These are phyloP conservation scores for Furcifer pardalis DNA, from an alignment of 2,797 vertebrate species.

Conservation along the genomic window DNA sequence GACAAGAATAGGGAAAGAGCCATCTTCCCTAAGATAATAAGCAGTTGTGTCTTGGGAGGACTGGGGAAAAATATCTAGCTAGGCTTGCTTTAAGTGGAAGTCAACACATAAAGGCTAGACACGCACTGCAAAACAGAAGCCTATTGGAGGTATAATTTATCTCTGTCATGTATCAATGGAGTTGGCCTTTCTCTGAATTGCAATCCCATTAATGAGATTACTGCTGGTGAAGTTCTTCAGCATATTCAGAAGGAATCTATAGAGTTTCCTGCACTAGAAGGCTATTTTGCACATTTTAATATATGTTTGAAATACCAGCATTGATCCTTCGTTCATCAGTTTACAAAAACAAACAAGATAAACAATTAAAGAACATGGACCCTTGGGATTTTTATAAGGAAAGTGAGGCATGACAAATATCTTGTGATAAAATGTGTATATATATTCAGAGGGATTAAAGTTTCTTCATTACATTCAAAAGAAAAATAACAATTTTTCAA, in stretches of 20 bases:
- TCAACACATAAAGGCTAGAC: slow-evolving; percentile 63
- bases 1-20: background rate
- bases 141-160: slow-evolving; percentile 62
- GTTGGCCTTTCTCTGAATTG: slow-evolving; percentile 74
- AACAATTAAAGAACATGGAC: background rate
- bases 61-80: slow-evolving; percentile 49
- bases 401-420: slow-evolving; percentile 5
- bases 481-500: slow-evolving; percentile 6
- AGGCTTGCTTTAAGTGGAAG: slow-evolving; percentile 28
- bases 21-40: slow-evolving; percentile 18
- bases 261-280: background rate
- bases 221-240: slow-evolving; percentile 53
- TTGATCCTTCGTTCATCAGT: slow-evolving; percentile 59
- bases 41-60: background rate
- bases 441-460: slow-evolving; percentile 19
- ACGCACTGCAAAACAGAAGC: slow-evolving; percentile 41
- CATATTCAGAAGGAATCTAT: slow-evolving; percentile 47
- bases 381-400: slow-evolving; percentile 5
- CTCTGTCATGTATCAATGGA: slow-evolving; percentile 68
- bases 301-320: slow-evolving; percentile 45
- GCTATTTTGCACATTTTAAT: slow-evolving; percentile 46
- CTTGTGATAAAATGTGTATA: slow-evolving; percentile 1
- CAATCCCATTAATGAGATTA: slow-evolving; percentile 71
- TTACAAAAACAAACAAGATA: slow-evolving; percentile 38
- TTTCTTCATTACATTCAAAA: slow-evolving; percentile 44